Evolutionary conservation across 2,113 vertebrate genomes (phyloP).

Genomic region (Pollachius pollachius): DNA sequence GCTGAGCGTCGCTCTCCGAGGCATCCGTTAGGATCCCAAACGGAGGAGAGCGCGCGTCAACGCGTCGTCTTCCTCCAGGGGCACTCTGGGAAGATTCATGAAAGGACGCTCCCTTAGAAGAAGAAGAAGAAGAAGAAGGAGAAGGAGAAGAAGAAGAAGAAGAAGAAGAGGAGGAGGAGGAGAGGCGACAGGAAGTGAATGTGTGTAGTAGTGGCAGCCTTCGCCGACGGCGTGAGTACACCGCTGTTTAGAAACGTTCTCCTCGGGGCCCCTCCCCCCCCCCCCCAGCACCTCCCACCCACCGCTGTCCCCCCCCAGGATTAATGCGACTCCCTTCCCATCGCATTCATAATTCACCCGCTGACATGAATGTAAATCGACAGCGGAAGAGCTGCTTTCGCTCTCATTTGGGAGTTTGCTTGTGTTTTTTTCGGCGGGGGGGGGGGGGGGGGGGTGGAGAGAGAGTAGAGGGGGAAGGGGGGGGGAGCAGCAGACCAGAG

Average conservation of each 20-base stretch:
- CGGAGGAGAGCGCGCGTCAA: constrained; percentile 47
- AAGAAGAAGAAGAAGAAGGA: not conserved
- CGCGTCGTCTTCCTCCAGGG: constrained; percentile 56
- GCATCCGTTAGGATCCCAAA: constrained; percentile 32
- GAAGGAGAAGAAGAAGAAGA: not conserved
- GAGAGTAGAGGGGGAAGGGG: not conserved
- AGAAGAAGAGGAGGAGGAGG: no score
- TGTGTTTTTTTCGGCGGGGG: no score
- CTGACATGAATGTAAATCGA: constrained; percentile 8
- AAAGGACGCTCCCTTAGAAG: no score
- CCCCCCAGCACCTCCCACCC: constrained; percentile 5
- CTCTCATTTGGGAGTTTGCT: constrained; percentile 18
- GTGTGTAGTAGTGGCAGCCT: constrained; percentile 28
- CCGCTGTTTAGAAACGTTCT: constrained; percentile 27
- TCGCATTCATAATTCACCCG: constrained; percentile 22
- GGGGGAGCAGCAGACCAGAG: no score
- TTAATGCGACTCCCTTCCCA: constrained; percentile 19
- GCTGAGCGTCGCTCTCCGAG: constrained; percentile 20
- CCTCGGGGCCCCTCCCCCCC: constrained; percentile 36
- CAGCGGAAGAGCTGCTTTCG: constrained; percentile 24
- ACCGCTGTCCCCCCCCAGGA: not conserved
- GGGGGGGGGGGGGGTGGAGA: not conserved
- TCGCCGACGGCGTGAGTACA: constrained; percentile 46
- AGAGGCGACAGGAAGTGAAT: no score
- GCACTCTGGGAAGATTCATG: constrained; percentile 38